A percentile compares a stretch with the other conserved stretches of the same genome.
These are phyloP conservation scores for Drosophila grimshawi DNA, from an alignment of 1,140 invertebrate genomes.

Conservation along the genomic window DNA sequence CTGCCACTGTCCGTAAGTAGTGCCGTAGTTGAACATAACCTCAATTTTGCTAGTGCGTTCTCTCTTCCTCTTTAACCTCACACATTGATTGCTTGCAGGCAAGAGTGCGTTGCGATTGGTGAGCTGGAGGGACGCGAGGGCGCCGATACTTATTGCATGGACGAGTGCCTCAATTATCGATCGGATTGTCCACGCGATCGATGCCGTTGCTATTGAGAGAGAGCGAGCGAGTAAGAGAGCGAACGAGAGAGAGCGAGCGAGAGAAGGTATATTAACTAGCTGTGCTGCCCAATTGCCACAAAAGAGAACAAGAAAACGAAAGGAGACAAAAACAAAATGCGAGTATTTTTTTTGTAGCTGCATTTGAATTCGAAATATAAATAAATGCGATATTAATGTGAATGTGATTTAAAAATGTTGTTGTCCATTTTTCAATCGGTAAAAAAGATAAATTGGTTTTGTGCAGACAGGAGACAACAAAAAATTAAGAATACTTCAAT, in stretches of 20 bases:
- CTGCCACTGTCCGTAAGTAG: constrained; percentile 93
- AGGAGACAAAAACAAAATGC: background rate
- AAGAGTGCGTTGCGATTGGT: constrained; percentile 91
- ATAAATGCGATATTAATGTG: constrained; percentile 16
- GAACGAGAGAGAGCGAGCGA: constrained; percentile 2
- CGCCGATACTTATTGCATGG: constrained; percentile 93
- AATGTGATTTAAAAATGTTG: constrained; percentile 1
- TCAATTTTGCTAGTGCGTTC: background rate
- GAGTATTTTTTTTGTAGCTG: constrained; percentile 17
- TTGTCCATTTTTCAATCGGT: background rate
- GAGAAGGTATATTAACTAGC: constrained; percentile 34
- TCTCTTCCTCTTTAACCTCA: background rate
- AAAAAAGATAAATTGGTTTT: background rate
- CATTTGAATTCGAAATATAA: constrained; percentile 43
- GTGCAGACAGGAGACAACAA: too few species aligned
- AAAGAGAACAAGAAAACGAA: constrained; percentile 9
- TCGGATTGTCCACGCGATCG: constrained; percentile 89
- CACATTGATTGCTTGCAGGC: constrained; percentile 84
- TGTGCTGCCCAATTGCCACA: constrained; percentile 73
- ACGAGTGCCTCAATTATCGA: constrained; percentile 91
- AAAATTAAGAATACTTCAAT: too few species aligned
- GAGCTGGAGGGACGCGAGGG: constrained; percentile 89
- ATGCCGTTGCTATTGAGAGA: constrained; percentile 88
- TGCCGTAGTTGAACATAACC: constrained; percentile 84
- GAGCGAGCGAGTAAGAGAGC: background rate